These are phyloP conservation scores for Burhinus bistriatus DNA, from an alignment of 2,113 vertebrate genomes.

Conservation along the genomic window DNA sequence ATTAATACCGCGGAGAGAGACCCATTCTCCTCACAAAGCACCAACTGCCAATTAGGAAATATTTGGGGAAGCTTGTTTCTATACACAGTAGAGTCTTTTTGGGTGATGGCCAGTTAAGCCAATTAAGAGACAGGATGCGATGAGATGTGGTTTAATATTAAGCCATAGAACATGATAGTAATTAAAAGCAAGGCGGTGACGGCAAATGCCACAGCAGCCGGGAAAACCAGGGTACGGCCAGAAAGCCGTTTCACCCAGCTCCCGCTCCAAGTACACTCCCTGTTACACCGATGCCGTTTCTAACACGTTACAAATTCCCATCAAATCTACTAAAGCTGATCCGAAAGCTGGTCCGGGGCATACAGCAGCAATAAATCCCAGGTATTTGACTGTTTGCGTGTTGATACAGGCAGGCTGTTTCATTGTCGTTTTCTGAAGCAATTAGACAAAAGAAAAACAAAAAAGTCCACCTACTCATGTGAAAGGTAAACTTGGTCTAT, in stretches of 20 bases:
- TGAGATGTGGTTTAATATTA: conserved; percentile 1
- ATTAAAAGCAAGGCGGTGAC: background rate
- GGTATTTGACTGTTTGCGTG: background rate
- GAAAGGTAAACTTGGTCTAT: background rate
- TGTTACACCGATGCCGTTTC: background rate
- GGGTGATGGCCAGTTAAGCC: conserved; percentile 12
- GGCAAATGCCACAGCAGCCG: background rate
- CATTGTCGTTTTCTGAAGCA: background rate
- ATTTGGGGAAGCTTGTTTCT: background rate
- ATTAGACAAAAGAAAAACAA: background rate
- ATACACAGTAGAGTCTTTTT: background rate
- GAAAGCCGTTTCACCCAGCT: background rate
- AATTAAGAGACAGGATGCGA: conserved; percentile 22
- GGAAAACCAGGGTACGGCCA: background rate
- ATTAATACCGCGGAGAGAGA: conserved; percentile 21
- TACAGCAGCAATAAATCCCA: background rate
- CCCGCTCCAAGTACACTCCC: accelerated
- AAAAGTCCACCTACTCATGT: conserved; percentile 9
- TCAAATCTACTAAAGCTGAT: background rate
- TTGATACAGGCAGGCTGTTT: background rate
- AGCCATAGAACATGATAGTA: background rate
- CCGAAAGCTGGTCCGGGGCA: background rate
- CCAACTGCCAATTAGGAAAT: background rate
- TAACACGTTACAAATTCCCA: background rate
- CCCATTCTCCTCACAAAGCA: background rate